Conservation (phyloP, 1,140 invertebrate genomes). For the Popillia japonica region DNA sequence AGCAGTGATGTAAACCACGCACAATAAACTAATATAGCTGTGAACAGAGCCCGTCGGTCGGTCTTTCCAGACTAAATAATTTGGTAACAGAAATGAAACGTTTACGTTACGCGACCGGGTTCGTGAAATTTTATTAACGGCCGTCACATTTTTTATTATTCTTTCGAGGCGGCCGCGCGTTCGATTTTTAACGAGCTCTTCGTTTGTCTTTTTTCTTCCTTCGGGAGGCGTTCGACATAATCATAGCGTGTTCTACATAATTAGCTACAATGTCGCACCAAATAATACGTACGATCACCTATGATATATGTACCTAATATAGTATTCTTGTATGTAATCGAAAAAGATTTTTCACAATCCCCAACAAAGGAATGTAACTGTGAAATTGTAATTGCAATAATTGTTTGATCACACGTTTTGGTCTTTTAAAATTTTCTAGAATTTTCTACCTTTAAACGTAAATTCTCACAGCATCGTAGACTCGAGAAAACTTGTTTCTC, state of each 20-base stretch:
- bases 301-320: no score
- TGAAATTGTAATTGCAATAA: no score
- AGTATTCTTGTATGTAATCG: no score
- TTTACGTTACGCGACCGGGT: conserved; percentile 30
- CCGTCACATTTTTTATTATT: conserved; percentile 34
- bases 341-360: no score
- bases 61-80: conserved; percentile 29
- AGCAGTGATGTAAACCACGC: neutral
- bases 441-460: no score
- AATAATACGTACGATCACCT: conserved; percentile 6
- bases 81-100: conserved; percentile 32
- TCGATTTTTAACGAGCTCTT: conserved; percentile 30
- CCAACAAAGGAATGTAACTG: no score
- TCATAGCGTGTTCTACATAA: neutral
- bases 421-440: no score
- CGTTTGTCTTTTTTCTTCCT: neutral
- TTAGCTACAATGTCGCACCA: conserved; percentile 23
- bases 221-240: conserved; percentile 23
- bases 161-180: conserved; percentile 12
- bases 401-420: no score
- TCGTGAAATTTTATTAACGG: conserved; percentile 30
- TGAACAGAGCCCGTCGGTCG: neutral
- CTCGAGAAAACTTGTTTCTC: no score
- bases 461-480: no score
- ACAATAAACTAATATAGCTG: conserved; percentile 31